Base-by-base conservation (phyloP, 2,888 invertebrate species). In the Limenitis camilla region DNA sequence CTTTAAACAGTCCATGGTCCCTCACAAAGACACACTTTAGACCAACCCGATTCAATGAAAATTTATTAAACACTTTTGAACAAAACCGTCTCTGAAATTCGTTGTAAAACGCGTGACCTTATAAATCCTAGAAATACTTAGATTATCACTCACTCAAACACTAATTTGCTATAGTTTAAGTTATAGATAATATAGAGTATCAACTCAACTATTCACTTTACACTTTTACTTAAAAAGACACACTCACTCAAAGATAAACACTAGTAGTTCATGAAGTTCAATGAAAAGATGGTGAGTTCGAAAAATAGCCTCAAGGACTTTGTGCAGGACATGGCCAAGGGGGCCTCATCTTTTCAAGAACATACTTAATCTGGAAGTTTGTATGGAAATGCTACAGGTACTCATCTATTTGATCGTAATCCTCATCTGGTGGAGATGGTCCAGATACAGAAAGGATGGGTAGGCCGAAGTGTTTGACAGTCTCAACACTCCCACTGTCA, bases 381-480 rank as follows among this genome's bases (percentile, higher is more conserved):
- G 84, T 83, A 57, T 86, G 84, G 56, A 85, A 86, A 84, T 86
- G 87, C 86, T 90, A 91, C 89, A 90, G 90, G 67, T 90, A 90
- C 73, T 90, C 90, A 68, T 91, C 90, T 70, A 90, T 88, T 69
- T 88, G 87, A 55, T 88, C 88, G 49, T 89, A 88, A 66, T 91
- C 92, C 63, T 93, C 93, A 64, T 93, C 92, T 9, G 93, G 92
- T 32, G 93, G 93, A 11, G 93, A 93, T 0, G 93, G 93, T n/a
- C 93, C 93, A 8, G 94, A 94, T 30, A 94, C 90, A 28, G 94
- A 94, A 5, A 94, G 89, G 64, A 93, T 93, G 43, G 94, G 94
- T 64, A 94, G 82, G 36, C 92, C 92, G 59, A 92, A 92, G 65
- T 92, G 92, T 61, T 84, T 85, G 47, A 90, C 90, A 38, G 90